Base-by-base conservation (phyloP, 2,888 invertebrate genomes). In the Melangyna quadrimaculata region DNA sequence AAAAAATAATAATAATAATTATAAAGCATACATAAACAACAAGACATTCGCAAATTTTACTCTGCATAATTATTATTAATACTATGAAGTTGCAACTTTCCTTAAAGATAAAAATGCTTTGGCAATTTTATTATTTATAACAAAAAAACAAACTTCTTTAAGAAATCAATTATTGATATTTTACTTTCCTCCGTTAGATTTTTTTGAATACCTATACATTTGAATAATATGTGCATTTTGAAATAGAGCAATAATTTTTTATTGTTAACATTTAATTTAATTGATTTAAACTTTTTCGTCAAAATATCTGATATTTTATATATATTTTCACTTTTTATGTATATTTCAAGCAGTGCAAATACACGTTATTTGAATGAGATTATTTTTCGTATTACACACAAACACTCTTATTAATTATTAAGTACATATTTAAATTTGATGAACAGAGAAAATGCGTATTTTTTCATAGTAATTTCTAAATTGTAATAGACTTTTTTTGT, bases 11-110 rank as follows among this genome's bases (percentile, higher is more conserved):
- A 53, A 48, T 12, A 48, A 48, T 48, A 22, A 51, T 24, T 51
- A 51, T 51, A 78, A 67, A 81, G 86, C 79, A 84, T 87, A 86
- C 74, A 84, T 87, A 83, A 82, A 87, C 82, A 87, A 82, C 78
- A 87, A 83, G 65, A 86, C 71, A 82, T 74, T 71, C 69, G 78
- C 71, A 79, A 83, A 83, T 79, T 83, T 87, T 78, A 78, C 70
- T 79, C 69, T 79, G 78, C 79, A 81, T 67, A n/a, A 63, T 61
- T 61, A 63, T 43, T 80, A 81, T 78, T n/a, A n/a, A 74, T 81
- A 82, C 73, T 78, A 79, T 72, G 65, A 87, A 83, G 83, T 83
- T 83, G 79, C 72, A 87, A 87, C 79, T 79, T 79, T 79, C 69
- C 69, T 71, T 73, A 70, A 51, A 53, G 37, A 59, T 57, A 65